These are phyloP conservation scores for Herminia tarsipennalis DNA, from an alignment of 2,888 invertebrate genomes.

Conservation along the genomic window DNA sequence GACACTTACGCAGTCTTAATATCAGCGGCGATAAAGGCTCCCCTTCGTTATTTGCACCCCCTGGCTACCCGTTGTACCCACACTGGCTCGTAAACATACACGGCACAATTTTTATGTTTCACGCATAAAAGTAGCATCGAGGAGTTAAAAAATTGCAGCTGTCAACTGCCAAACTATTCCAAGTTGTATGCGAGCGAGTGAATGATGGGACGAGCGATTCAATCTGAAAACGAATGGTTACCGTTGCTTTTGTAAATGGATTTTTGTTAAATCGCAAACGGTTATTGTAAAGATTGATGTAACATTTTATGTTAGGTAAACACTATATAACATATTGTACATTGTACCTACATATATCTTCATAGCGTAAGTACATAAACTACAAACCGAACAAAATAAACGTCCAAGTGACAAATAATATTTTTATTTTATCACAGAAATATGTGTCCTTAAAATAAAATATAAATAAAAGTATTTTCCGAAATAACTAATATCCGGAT, in stretches of 20 bases:
- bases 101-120: slow-evolving; percentile 41
- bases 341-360: no score
- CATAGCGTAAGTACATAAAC: no score
- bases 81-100: slow-evolving; percentile 30
- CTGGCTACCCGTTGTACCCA: slow-evolving; percentile 14
- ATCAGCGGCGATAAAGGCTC: slow-evolving; percentile 51
- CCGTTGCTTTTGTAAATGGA: not conserved
- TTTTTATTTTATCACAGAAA: no score
- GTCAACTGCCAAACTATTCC: slow-evolving; percentile 36
- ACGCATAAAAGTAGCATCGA: slow-evolving; percentile 40
- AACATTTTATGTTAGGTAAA: no score
- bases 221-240: slow-evolving; percentile 14
- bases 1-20: slow-evolving; percentile 52
- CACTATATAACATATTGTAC: no score
- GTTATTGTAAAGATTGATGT: no score
- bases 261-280: not conserved
- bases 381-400: no score
- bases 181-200: slow-evolving; percentile 3
- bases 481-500: no score
- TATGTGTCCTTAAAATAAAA: no score
- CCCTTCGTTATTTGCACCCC: slow-evolving; percentile 29
- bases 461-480: no score
- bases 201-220: slow-evolving; percentile 9
- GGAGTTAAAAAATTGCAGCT: slow-evolving; percentile 46
- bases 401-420: no score